Conservation (phyloP, 2,888 invertebrate genomes). For the Tenthredo scrophulariae region DNA sequence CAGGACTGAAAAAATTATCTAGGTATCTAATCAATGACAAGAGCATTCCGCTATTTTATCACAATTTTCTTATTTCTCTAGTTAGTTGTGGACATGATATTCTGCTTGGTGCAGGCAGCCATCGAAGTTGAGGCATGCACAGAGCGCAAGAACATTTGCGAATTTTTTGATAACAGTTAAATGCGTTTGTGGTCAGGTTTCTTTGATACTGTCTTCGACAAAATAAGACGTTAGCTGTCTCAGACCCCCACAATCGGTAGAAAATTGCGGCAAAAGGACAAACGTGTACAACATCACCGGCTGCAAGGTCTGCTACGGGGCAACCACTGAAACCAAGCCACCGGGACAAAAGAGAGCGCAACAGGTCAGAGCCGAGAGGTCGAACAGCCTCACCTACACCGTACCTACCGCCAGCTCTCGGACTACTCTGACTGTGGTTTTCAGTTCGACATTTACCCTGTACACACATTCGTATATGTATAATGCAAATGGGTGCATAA, state of each 20-base stretch:
- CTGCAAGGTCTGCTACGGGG: constrained; percentile 23
- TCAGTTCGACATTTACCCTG: constrained; percentile 32
- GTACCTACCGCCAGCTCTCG: constrained; percentile 3
- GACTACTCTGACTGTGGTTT: constrained; percentile 34
- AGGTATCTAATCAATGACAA: not conserved
- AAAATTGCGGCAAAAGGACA: constrained; percentile 32
- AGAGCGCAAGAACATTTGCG: not conserved
- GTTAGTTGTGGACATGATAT: not conserved
- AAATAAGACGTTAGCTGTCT: constrained; percentile 4
- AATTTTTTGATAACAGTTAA: not conserved
- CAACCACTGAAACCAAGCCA: constrained; percentile 44
- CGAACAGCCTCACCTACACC: constrained; percentile 47
- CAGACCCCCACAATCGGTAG: not conserved
- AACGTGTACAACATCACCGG: constrained; percentile 31
- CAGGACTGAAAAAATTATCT: not conserved
- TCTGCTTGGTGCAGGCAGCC: not conserved
- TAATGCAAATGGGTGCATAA: not conserved
- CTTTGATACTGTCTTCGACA: not conserved
- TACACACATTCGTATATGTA: not conserved
- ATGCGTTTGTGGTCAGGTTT: not conserved
- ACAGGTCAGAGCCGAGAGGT: constrained; percentile 68
- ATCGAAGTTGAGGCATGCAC: not conserved
- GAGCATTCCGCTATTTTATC: not conserved
- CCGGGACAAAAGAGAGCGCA: constrained; percentile 70
- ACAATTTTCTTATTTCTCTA: not conserved